Evolutionary conservation across 2,888 invertebrate species (phyloP), one percentile per base, ranked within the genome.

Genomic region (Oscheius sp.): DNA sequence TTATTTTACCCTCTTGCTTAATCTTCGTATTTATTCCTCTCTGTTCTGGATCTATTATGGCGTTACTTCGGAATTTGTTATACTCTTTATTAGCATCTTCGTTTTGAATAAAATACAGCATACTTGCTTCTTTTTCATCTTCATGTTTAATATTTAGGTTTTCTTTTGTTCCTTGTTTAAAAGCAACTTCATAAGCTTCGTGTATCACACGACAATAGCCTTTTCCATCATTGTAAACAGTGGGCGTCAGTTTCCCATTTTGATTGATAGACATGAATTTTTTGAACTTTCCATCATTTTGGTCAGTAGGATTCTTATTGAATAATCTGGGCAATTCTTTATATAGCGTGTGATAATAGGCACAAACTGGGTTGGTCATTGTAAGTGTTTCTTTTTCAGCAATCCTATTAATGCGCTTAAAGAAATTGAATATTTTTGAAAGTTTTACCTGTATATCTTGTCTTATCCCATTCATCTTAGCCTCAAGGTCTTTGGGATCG

Each of bases 1-100:
- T 64, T n/a, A 64, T 64, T 26, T 51, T n/a, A 12, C 50, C 50
- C 24, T 64, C 51, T 38, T 64, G 64, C n/a, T 64, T 26, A 26
- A 51, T 64, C n/a, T 5, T 12, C 12, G 1, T 45, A 33, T 26
- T 24, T n/a, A 36, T 20, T 51, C n/a, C 41, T n/a, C n/a, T n/a
- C n/a, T n/a, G n/a, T n/a, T n/a, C n/a, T n/a, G n/a, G n/a, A n/a
- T n/a, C n/a, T n/a, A n/a, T n/a, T n/a, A n/a, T n/a, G n/a, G n/a
- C n/a, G n/a, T n/a, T n/a, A n/a, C n/a, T n/a, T n/a, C n/a, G n/a
- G n/a, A 51, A 51, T 14, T 30, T 30, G 28, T 51, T 26, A n/a
- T 51, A 51, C 20, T 51, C 32, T 3, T 3, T 14, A 28, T 51
- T 51, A 9, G 28, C 51, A 3, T n/a, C 26, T 8, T 51, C 30